Evolutionary conservation across 2,888 invertebrate genomes (phyloP), one percentile per base, ranked within the genome.

Genomic region (Lasioglossum lativentre): DNA sequence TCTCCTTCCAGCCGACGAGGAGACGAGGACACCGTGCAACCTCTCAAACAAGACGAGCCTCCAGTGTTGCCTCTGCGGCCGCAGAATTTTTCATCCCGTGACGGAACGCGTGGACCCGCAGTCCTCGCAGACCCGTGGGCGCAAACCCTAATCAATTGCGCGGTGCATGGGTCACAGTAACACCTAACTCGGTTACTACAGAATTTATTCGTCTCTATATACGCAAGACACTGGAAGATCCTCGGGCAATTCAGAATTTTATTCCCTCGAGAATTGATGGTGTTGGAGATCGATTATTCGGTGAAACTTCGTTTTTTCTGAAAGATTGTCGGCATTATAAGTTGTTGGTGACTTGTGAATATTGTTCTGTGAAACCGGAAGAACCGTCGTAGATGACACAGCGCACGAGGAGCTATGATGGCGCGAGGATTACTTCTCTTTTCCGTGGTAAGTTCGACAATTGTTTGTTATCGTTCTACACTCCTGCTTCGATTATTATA

Each of bases 361-460:
- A 40, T 78, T 52, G 19, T 70, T 76, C 14, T 66, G 83, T 84
- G 72, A 6, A 30, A 56, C 19, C 34, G 5, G 27, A 78, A 42
- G 66, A 79, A 38, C 56, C 38, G 82, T 45, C 38, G 80, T 89
- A 78, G 73, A 86, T 86, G 88, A 84, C 27, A 82, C 47, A 82
- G 40, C 34, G 30, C 19, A 75, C 23, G 59, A 34, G 75, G 52
- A 81, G 68, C 59, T 59, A 90, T 83, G 78, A 87, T 80, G 86
- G 71, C 83, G 68, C 71, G 86, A 73, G 66, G 78, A 73, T 80
- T 86, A 42, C 73, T 82, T 40, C 63, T 86, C 27, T n/a, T 84
- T 47, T 23, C 89, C 14, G 77, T 89, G 90, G 90, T 90, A 81
- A 90, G 86, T 68, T 75, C 63, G n/a, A n/a, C 8, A 23, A 23